These are phyloP conservation scores for Drosophila eugracilis DNA, from an alignment of 1,140 invertebrate genomes.

Conservation along the genomic window DNA sequence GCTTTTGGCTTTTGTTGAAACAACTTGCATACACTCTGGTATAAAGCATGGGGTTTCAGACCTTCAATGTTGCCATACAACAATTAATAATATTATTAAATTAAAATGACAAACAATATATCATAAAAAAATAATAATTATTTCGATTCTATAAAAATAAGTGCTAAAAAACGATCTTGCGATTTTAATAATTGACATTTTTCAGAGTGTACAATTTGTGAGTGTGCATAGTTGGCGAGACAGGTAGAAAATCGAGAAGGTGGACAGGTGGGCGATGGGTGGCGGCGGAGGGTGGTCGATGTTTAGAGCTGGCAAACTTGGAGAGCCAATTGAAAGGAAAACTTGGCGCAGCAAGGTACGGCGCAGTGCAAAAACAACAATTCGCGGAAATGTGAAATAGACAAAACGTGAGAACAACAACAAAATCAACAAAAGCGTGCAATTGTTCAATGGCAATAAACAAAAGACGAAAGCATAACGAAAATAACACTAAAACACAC, in stretches of 20 bases:
- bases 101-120: too few species aligned
- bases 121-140: too few species aligned
- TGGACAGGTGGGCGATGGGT: constrained; percentile 10
- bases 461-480: constrained; percentile 21
- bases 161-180: too few species aligned
- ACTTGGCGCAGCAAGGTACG: constrained; percentile 11
- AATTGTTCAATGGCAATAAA: constrained; percentile 32
- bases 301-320: background rate
- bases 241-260: constrained; percentile 49
- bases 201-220: background rate
- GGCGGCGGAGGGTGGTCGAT: background rate
- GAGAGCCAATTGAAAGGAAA: constrained; percentile 61
- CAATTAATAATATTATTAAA: too few species aligned
- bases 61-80: too few species aligned
- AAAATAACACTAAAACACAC: constrained; percentile 20
- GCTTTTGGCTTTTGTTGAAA: constrained; percentile 7
- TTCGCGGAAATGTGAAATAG: constrained; percentile 46
- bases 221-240: constrained; percentile 47
- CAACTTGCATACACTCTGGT: constrained; percentile 2
- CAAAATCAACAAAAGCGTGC: constrained; percentile 14
- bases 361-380: constrained; percentile 22
- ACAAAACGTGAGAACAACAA: constrained; percentile 10
- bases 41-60: too few species aligned
- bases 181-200: too few species aligned
- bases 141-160: too few species aligned